phyloP scores from a whole-genome alignment of 2,888 invertebrate genomes.

The Selenia dentaria region DNA sequence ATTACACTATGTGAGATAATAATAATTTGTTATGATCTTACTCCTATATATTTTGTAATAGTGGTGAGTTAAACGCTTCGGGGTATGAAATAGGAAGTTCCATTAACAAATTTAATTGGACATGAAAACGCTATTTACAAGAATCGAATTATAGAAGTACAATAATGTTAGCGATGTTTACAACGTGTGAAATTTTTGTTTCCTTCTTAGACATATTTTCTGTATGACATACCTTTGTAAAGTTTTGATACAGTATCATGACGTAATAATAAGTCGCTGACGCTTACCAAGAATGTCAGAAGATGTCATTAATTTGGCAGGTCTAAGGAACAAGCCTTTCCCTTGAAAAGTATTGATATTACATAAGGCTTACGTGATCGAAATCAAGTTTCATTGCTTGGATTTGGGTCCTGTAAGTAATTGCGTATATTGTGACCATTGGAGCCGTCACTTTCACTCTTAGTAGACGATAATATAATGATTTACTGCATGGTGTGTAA shows the following conservation, averaged over 20 bases:
- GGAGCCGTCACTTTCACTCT: conserved; percentile 63
- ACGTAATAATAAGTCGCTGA: not conserved
- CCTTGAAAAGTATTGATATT: conserved; percentile 19
- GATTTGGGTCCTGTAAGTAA: conserved; percentile 51
- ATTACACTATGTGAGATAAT: too few relatives aligned
- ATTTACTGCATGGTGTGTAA: too few relatives aligned
- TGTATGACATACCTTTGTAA: too few relatives aligned
- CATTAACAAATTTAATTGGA: conserved; percentile 5
- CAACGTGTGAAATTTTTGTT: conserved; percentile 3
- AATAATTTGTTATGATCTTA: too few relatives aligned
- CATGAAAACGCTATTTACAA: conserved; percentile 11
- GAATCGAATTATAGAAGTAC: not conserved
- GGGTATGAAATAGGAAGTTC: conserved; percentile 6
- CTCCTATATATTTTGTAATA: too few relatives aligned
- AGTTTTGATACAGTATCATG: not conserved
- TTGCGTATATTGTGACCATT: conserved; percentile 46
- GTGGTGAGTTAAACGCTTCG: not conserved
- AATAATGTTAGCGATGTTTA: conserved; percentile 1
- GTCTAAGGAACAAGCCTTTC: not conserved
- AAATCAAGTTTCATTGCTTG: conserved; percentile 36
- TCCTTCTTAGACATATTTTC: too few relatives aligned
- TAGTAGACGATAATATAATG: conserved; percentile 7
- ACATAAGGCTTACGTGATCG: conserved; percentile 26
- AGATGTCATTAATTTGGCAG: not conserved
- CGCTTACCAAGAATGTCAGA: not conserved